Conservation (phyloP, 2,113 vertebrate species). For the Oenanthe oenanthe region DNA sequence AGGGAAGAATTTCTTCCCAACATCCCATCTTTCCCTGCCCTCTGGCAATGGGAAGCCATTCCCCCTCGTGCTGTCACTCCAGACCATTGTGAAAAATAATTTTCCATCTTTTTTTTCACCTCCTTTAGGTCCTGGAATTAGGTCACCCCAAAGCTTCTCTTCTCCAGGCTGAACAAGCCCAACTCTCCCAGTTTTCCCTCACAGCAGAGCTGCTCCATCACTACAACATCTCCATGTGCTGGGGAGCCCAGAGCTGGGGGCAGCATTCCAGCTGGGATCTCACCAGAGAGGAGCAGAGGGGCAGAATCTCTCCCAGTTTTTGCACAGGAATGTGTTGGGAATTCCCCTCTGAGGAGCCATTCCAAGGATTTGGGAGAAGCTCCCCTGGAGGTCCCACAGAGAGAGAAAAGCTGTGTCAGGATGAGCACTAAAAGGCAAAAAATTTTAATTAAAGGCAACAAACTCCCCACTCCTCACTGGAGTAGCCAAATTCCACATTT, state of each 20-base stretch:
- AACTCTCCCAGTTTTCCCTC: background rate
- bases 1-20: background rate
- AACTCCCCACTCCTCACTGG: fast-evolving
- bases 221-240: background rate
- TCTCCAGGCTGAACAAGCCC: background rate
- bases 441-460: background rate
- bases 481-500: background rate
- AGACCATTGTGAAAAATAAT: background rate
- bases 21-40: too few relatives aligned
- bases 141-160: background rate
- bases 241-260: background rate
- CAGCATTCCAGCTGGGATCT: background rate
- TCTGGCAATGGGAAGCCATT: background rate
- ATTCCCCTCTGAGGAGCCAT: background rate
- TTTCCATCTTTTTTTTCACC: background rate
- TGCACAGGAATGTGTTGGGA: background rate
- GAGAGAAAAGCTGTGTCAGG: background rate
- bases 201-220: background rate
- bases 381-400: background rate
- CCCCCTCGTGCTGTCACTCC: background rate
- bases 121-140: background rate
- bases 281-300: background rate
- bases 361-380: background rate
- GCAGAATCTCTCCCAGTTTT: background rate
- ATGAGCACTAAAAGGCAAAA: background rate